These are phyloP conservation scores for Ophion ventricosus DNA, from an alignment of 2,888 invertebrate species.

Conservation along the genomic window DNA sequence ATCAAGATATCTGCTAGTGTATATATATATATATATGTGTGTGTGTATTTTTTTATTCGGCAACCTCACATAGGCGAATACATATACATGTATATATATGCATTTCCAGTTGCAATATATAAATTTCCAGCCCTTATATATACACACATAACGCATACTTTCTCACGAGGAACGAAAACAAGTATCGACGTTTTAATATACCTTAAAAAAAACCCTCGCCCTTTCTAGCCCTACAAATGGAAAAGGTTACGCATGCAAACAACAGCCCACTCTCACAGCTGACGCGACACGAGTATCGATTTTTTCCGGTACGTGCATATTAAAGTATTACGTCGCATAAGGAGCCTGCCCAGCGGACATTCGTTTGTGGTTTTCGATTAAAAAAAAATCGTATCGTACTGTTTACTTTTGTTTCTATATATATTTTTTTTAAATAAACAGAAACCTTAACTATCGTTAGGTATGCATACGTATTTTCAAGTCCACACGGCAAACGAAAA, in stretches of 20 bases:
- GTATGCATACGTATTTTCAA: too few species aligned
- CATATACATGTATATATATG: not conserved
- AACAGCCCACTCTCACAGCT: conserved; percentile 36
- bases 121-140: not conserved
- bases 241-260: conserved; percentile 40
- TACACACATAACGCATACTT: conserved; percentile 25
- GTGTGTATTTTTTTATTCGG: too few species aligned
- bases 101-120: not conserved
- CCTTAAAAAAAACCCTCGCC: conserved; percentile 25
- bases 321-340: conserved; percentile 36
- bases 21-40: conserved; percentile 14
- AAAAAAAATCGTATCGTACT: not conserved
- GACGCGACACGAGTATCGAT: conserved; percentile 52
- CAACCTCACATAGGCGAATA: too few species aligned
- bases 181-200: conserved; percentile 56
- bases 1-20: not conserved
- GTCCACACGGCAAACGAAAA: too few species aligned
- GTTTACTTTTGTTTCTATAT: not conserved
- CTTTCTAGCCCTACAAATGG: not conserved
- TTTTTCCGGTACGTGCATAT: conserved; percentile 56
- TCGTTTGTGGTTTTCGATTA: not conserved
- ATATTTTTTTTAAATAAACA: too few species aligned
- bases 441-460: too few species aligned
- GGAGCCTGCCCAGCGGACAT: not conserved
- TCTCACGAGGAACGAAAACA: conserved; percentile 15